phyloP scores from a whole-genome alignment of 2,888 invertebrate genomes.

The Chloromyia formosa region DNA sequence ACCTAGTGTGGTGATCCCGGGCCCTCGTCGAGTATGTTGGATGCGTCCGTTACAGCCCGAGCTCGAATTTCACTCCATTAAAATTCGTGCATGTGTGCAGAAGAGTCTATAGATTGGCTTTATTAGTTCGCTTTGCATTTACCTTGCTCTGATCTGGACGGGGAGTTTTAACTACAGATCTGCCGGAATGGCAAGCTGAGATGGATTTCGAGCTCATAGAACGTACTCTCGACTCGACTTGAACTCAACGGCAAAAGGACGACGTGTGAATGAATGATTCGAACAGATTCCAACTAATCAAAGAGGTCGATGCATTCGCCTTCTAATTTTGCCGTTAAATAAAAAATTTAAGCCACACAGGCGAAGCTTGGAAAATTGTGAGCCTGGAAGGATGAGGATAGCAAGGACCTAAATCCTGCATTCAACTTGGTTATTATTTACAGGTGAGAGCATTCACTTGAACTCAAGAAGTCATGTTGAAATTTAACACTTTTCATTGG shows the following conservation, averaged over 20 bases:
- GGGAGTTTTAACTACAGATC: neutral
- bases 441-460: neutral
- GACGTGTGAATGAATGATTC: conserved; percentile 32
- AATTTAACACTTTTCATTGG: conserved; percentile 3
- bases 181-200: too few relatives aligned
- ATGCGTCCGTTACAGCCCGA: neutral
- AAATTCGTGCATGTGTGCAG: neutral
- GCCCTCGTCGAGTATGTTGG: neutral
- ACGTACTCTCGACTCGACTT: neutral
- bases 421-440: conserved; percentile 5
- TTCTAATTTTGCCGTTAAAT: conserved; percentile 18
- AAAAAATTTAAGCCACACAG: conserved; percentile 3
- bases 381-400: neutral
- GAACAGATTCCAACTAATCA: conserved; percentile 30
- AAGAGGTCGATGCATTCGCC: neutral
- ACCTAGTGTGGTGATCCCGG: conserved; percentile 18
- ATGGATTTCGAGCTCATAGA: neutral
- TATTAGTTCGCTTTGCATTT: conserved; percentile 28
- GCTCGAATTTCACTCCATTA: conserved; percentile 19
- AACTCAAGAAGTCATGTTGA: neutral
- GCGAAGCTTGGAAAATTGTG: too few relatives aligned
- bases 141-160: neutral
- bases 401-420: neutral
- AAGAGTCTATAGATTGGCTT: conserved; percentile 30
- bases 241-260: conserved; percentile 19